Evolutionary conservation across 2,113 vertebrate genomes (phyloP).

Genomic region (Charadrius vociferus): DNA sequence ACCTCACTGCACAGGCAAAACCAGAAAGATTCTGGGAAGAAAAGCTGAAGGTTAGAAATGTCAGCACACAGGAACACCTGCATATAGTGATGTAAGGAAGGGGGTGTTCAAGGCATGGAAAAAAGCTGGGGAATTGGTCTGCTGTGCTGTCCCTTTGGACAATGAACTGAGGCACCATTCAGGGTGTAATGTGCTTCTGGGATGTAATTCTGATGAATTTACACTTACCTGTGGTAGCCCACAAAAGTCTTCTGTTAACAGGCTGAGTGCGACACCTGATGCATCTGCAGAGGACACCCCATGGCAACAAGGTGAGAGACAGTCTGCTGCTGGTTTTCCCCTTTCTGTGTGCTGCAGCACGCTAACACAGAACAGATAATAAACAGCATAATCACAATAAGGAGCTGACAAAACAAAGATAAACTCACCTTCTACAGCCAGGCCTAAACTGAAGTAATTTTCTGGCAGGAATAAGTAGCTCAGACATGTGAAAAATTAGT

Average conservation of each 20-base stretch:
- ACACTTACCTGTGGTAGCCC: too few species aligned
- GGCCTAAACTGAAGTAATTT: not conserved
- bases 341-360: not conserved
- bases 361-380: not conserved
- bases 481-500: not conserved
- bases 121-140: accelerated
- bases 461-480: not conserved
- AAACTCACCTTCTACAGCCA: not conserved
- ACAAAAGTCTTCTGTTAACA: not conserved
- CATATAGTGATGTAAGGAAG: not conserved
- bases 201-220: not conserved
- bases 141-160: not conserved
- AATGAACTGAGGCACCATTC: not conserved
- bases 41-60: not conserved
- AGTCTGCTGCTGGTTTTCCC: not conserved
- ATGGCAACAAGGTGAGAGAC: not conserved
- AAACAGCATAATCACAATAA: not conserved
- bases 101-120: not conserved
- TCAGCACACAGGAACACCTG: not conserved
- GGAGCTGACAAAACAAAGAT: not conserved
- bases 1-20: not conserved
- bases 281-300: not conserved
- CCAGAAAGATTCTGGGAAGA: not conserved
- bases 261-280: not conserved
- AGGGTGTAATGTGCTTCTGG: accelerated